A percentile compares a stretch with the other conserved stretches of the same genome.
phyloP scores from a whole-genome alignment of 2,888 invertebrate species.

The Amblyjoppa fuscipennis region DNA sequence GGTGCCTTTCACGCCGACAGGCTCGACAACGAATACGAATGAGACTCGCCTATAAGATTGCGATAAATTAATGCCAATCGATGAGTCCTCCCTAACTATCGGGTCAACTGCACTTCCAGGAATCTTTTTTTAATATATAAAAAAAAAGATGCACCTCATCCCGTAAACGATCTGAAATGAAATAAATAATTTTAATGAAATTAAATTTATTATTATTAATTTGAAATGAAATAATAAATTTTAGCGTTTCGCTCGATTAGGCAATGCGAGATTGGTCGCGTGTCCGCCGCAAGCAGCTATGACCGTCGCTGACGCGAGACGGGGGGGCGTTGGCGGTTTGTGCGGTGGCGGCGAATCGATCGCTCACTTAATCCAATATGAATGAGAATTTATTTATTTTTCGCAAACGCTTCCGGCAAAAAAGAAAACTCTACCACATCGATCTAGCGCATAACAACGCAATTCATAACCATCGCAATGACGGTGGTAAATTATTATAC shows the following conservation, averaged over 20 bases:
- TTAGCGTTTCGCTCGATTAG: constrained; percentile 17
- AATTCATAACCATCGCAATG: not conserved
- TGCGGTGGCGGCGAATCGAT: constrained; percentile 31
- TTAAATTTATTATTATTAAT: not conserved
- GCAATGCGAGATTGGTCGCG: not conserved
- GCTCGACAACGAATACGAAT: not conserved
- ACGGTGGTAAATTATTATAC: not conserved
- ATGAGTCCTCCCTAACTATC: not conserved
- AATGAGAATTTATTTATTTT: constrained; percentile 4
- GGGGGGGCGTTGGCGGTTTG: constrained; percentile 55
- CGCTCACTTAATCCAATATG: constrained; percentile 14
- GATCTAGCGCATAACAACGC: not conserved
- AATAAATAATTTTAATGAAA: not conserved
- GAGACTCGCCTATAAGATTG: not conserved
- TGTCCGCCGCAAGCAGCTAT: constrained; percentile 43
- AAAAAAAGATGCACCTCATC: not conserved
- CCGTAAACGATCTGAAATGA: not conserved
- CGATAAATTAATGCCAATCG: not conserved
- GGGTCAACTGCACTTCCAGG: not conserved
- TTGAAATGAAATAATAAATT: not conserved
- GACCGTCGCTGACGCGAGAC: constrained; percentile 32
- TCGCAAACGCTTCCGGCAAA: not conserved
- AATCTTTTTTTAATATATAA: not conserved
- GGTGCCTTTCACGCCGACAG: constrained; percentile 2
- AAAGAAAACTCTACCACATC: not conserved